A percentile compares a stretch with the other conserved stretches of the same genome.
These are phyloP conservation scores for Porites evermanni DNA, from an alignment of 92 coral and sea anemone species.

Conservation along the genomic window DNA sequence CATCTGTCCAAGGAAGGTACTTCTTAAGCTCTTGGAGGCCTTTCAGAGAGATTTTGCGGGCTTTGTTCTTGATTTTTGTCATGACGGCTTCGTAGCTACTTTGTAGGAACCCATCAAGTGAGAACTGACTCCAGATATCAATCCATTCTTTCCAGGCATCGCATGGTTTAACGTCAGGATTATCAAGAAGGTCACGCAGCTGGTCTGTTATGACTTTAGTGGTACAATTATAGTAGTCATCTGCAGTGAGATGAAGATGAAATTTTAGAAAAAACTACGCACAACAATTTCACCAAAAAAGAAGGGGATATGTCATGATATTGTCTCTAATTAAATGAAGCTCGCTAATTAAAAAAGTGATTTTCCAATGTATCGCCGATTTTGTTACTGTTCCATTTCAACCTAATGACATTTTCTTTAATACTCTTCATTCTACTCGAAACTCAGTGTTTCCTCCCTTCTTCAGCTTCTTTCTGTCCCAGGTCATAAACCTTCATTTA, in stretches of 20 bases:
- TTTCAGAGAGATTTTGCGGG: not conserved
- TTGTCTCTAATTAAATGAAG: no score
- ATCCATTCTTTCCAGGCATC: conserved; percentile 34
- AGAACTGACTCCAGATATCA: conserved; percentile 46
- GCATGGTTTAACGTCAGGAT: not conserved
- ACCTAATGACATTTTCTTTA: no score
- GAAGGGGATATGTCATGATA: no score
- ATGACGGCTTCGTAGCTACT: conserved; percentile 23
- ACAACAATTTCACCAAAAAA: no score
- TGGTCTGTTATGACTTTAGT: conserved; percentile 35
- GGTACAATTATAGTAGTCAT: conserved; percentile 29
- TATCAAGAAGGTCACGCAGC: conserved; percentile 3
- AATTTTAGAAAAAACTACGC: no score
- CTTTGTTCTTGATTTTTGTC: conserved; percentile 11
- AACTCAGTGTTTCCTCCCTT: no score
- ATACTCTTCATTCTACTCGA: no score
- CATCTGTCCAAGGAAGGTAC: conserved; percentile 39
- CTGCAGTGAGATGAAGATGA: not conserved
- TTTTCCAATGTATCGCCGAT: no score
- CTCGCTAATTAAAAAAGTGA: no score
- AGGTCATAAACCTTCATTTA: no score
- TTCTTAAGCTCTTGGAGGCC: conserved; percentile 20
- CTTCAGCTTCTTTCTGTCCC: no score
- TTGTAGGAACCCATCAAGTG: conserved; percentile 38
- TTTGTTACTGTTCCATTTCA: no score